These are phyloP conservation scores for Sitobion miscanthi DNA, from an alignment of 1,140 invertebrate species.

Conservation along the genomic window DNA sequence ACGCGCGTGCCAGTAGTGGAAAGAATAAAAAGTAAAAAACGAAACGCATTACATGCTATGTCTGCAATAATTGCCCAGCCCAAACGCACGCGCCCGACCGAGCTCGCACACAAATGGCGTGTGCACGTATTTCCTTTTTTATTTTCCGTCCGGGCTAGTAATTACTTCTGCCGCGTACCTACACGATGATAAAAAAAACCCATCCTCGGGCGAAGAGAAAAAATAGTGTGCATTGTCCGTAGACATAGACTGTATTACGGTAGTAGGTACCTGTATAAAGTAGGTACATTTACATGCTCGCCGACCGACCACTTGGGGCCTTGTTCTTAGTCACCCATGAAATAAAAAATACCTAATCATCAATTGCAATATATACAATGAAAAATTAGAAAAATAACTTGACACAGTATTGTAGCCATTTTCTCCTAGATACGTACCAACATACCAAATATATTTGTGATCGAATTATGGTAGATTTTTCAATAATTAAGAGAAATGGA, in stretches of 20 bases:
- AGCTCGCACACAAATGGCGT: not conserved
- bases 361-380: not conserved
- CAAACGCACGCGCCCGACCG: not conserved
- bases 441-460: too few relatives aligned
- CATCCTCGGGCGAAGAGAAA: not conserved
- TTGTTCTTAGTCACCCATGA: not conserved
- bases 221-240: not conserved
- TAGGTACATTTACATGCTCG: not conserved
- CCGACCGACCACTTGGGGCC: not conserved
- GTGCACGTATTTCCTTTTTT: not conserved
- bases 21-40: not conserved
- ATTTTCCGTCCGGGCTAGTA: not conserved
- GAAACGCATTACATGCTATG: not conserved
- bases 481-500: too few relatives aligned
- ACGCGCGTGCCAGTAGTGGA: not conserved
- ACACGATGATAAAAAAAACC: not conserved
- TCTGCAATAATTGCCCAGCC: not conserved
- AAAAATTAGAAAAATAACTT: not conserved
- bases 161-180: not conserved
- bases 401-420: too few relatives aligned
- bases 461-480: too few relatives aligned
- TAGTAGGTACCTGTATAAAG: not conserved
- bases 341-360: not conserved
- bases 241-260: not conserved
- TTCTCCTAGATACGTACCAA: too few relatives aligned